Percentiles rank a stretch among this genome's conserved stretches.
These are phyloP conservation scores for Actinopyga echinites DNA, from an alignment of 53 echinoderm and acorn worm genomes.

Conservation along the genomic window DNA sequence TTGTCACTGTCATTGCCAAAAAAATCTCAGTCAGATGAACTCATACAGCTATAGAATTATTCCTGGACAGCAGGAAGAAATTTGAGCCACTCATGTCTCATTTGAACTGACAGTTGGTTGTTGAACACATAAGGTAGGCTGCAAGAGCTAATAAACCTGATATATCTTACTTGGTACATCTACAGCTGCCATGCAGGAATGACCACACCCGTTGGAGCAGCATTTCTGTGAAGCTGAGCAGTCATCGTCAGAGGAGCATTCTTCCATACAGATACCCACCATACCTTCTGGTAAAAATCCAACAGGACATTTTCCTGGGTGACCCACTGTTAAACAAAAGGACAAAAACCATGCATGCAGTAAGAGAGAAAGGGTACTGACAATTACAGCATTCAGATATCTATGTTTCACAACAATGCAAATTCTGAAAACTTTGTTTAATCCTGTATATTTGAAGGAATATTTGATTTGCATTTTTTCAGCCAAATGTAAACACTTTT, in stretches of 20 bases:
- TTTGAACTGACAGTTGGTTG: too few relatives aligned
- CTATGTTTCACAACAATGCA: too few relatives aligned
- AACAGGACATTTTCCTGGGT: constrained; percentile 68
- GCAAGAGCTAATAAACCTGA: too few relatives aligned
- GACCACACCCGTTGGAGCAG: constrained; percentile 86
- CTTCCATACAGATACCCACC: constrained; percentile 63
- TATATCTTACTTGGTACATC: constrained; percentile 1
- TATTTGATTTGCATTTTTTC: too few relatives aligned
- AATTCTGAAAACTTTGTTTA: too few relatives aligned
- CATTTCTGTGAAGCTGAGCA: constrained; percentile 70
- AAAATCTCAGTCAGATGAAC: neutral
- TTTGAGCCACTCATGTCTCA: too few relatives aligned
- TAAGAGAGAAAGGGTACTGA: neutral
- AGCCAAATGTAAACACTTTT: too few relatives aligned
- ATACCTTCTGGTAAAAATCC: constrained; percentile 48
- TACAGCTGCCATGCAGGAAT: constrained; percentile 49
- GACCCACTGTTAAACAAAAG: constrained; percentile 17
- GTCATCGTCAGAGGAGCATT: constrained; percentile 62
- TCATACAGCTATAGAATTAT: too few relatives aligned
- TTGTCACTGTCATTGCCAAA: neutral
- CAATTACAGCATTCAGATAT: too few relatives aligned
- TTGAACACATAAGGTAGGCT: too few relatives aligned
- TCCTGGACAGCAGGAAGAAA: too few relatives aligned
- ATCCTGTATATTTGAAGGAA: too few relatives aligned
- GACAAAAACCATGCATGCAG: neutral